Base-by-base conservation (phyloP, 2,888 invertebrate genomes). In the Dorcus hopei region DNA sequence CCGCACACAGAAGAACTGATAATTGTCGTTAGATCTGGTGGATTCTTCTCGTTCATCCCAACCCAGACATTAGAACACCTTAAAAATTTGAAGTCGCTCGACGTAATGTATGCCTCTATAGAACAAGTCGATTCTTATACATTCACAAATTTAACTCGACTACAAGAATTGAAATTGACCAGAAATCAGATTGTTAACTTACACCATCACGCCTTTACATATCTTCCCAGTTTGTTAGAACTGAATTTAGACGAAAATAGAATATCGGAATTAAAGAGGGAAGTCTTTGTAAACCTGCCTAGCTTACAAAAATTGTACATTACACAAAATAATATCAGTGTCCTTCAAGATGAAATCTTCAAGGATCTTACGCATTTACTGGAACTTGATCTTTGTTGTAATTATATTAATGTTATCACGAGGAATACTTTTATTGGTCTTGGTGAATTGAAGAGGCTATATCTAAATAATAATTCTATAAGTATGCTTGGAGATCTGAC, bases 331-430 rank as follows among this genome's bases (percentile, higher is more conserved):
- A 89, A 90, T 74, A 84, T 97, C 65, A 88, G 90, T 61, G 83
- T 86, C 38, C 83, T 95, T 63, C 93, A 93, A 68, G 93, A 94
- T 62, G 90, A 90, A 62, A 90, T 96, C 16, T 94, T 91, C 71
- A 83, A 83, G 67, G 85, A 89, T 65, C 81, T 91, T 73, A 84
- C 85, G 53, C 87, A 89, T 69, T 81, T 96, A 53, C 83, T 89
- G 53, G 90, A 89, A 70, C 80, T 97, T 66, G 92, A 95, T 77
- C 80, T 96, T 72, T 91, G 90, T 74, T 84, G 84, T 71, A 92
- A 89, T 80, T 87, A 87, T 73, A 86, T 93, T 67, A 85, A 85
- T 71, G 85, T 88, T 65, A 79, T 93, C 72, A 89, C 90, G 63
- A 85, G 87, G 61, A 88, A 89, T 71, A 89, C 88, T 63, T 93